These are phyloP conservation scores for Sminthurides bifidus DNA, from an alignment of 1,140 invertebrate genomes.

Conservation along the genomic window DNA sequence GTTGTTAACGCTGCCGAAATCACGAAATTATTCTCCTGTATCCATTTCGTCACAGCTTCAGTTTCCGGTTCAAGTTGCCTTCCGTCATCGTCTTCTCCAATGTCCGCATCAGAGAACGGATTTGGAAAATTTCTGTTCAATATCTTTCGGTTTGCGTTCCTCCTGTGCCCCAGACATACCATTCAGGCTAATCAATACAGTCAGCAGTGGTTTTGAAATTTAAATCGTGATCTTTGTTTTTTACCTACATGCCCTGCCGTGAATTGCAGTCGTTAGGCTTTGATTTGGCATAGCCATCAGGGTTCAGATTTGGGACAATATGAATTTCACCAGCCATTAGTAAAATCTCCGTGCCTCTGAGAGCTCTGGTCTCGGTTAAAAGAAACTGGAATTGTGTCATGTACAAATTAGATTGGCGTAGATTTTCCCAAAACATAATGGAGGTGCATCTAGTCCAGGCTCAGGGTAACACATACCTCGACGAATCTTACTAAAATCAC, in stretches of 20 bases:
- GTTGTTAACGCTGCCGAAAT: slow-evolving; percentile 18
- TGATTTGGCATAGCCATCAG: slow-evolving; percentile 21
- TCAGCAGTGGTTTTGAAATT: background rate
- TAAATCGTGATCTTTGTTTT: background rate
- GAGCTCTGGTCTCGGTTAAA: too few relatives aligned
- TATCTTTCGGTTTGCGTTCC: slow-evolving; percentile 18
- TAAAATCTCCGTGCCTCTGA: background rate
- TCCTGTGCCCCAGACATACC: slow-evolving; percentile 10
- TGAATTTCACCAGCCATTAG: slow-evolving; percentile 26
- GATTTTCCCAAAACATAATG: too few relatives aligned
- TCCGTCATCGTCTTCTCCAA: background rate
- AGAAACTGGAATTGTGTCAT: too few relatives aligned
- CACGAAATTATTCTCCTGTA: slow-evolving; percentile 22
- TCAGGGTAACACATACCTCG: slow-evolving; percentile 12
- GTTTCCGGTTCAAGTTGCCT: slow-evolving; percentile 16
- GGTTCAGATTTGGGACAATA: slow-evolving; percentile 28
- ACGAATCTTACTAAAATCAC: slow-evolving; percentile 19
- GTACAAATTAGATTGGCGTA: too few relatives aligned
- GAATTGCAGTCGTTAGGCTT: slow-evolving; percentile 12
- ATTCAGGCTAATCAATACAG: background rate
- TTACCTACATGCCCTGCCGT: too few relatives aligned
- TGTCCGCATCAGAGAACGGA: slow-evolving; percentile 13
- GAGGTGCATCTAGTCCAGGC: too few relatives aligned
- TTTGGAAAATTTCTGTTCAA: slow-evolving; percentile 28
- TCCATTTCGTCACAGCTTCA: slow-evolving; percentile 19